phyloP scores from a whole-genome alignment of 2,888 invertebrate species.

The Eudasyphora cyanicolor region DNA sequence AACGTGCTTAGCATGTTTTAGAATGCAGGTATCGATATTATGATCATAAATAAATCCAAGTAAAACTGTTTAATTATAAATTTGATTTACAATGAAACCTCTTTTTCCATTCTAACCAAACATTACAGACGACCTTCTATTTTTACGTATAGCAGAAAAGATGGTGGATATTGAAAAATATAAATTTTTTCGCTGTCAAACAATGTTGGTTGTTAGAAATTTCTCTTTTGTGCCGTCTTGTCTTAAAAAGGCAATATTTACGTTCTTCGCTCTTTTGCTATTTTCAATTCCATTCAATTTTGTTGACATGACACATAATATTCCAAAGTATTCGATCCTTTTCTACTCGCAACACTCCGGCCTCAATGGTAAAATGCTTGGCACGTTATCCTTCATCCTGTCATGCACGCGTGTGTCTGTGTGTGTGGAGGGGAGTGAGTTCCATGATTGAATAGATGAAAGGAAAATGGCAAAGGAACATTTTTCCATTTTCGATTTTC shows the following conservation, averaged over 20 bases:
- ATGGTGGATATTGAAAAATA: background rate
- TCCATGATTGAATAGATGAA: background rate
- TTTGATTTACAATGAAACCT: no score
- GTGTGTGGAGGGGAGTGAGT: no score
- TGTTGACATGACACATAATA: conserved; percentile 36
- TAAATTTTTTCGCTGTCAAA: background rate
- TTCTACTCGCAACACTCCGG: background rate
- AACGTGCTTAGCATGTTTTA: no score
- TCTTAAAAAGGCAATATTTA: background rate
- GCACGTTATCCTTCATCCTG: conserved; percentile 10
- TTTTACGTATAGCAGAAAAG: background rate
- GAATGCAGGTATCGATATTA: no score
- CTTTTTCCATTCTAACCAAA: no score
- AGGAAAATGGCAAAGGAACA: background rate
- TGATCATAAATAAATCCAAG: no score
- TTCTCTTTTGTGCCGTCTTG: background rate
- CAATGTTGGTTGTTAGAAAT: conserved; percentile 6
- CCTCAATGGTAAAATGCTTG: background rate
- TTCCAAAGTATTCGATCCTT: background rate
- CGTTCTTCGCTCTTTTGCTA: background rate
- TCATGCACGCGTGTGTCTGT: background rate
- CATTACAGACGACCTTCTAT: background rate
- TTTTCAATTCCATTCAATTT: conserved; percentile 26
- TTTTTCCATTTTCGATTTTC: conserved; percentile 16
- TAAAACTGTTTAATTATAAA: no score